Evolutionary conservation across 2,888 invertebrate species (phyloP).

Genomic region (Dicroscelio sp.): DNA sequence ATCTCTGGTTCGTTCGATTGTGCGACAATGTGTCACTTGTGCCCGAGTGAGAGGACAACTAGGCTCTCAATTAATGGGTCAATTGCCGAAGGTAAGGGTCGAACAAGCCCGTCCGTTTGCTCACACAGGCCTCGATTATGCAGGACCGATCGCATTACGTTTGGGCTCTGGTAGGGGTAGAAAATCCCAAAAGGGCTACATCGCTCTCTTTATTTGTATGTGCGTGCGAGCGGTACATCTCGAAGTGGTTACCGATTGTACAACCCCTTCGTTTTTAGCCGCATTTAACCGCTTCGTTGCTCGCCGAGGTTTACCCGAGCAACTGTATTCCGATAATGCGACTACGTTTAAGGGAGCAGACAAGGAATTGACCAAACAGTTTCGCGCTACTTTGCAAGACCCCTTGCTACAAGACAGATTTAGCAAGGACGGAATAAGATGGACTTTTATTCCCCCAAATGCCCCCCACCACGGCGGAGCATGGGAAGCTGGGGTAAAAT

Average conservation of each 20-base stretch:
- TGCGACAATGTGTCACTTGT: background rate
- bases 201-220: background rate
- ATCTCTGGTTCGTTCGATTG: background rate
- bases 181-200: too few species aligned
- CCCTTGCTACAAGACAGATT: background rate
- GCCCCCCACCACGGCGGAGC: background rate
- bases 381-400: too few species aligned
- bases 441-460: background rate
- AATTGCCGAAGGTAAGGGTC: background rate
- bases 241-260: background rate
- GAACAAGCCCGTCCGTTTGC: background rate
- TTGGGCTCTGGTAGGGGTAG: background rate
- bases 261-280: background rate
- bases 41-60: background rate
- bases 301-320: background rate
- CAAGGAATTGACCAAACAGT: background rate
- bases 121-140: background rate
- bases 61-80: background rate
- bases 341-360: background rate
- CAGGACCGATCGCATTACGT: background rate
- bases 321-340: slow-evolving; percentile 1
- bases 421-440: background rate
- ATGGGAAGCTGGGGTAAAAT: too few species aligned
- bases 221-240: background rate
- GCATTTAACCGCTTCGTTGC: slow-evolving; percentile 7